A percentile compares a stretch with the other conserved stretches of the same genome.
These are phyloP conservation scores for Porites lobata DNA, from an alignment of 92 coral and sea anemone species.

Conservation along the genomic window DNA sequence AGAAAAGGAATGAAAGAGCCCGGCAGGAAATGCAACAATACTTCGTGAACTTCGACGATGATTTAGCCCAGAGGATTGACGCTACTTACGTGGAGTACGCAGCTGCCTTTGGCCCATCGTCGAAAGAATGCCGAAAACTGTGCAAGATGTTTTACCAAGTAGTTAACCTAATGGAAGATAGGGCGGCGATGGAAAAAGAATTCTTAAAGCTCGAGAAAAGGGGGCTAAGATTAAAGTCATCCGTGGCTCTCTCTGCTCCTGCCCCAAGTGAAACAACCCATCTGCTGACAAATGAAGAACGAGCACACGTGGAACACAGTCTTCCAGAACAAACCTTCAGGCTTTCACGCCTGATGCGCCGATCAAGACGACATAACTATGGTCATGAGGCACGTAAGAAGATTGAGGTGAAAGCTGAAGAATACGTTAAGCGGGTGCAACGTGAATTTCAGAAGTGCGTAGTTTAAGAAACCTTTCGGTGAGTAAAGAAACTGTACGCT, in stretches of 20 bases:
- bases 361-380: not conserved
- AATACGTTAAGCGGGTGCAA: constrained; percentile 22
- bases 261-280: not conserved
- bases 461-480: not conserved
- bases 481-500: no score
- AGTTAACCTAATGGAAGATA: not conserved
- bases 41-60: constrained; percentile 30
- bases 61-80: constrained; percentile 16
- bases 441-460: constrained; percentile 4
- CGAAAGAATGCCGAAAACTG: constrained; percentile 24
- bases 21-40: constrained; percentile 31
- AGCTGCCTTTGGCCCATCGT: constrained; percentile 26
- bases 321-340: constrained; percentile 51
- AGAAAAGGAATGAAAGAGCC: not conserved
- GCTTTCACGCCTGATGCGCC: not conserved
- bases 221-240: not conserved
- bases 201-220: not conserved
- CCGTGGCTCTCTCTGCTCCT: constrained; percentile 11
- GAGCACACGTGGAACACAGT: not conserved
- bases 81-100: constrained; percentile 21
- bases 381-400: constrained; percentile 68
- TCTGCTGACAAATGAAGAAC: not conserved
- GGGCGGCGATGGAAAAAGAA: not conserved
- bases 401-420: constrained; percentile 74
- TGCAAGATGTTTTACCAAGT: constrained; percentile 25